Conservation (phyloP, 2,797 vertebrate species). For the Crax fasciolata region DNA sequence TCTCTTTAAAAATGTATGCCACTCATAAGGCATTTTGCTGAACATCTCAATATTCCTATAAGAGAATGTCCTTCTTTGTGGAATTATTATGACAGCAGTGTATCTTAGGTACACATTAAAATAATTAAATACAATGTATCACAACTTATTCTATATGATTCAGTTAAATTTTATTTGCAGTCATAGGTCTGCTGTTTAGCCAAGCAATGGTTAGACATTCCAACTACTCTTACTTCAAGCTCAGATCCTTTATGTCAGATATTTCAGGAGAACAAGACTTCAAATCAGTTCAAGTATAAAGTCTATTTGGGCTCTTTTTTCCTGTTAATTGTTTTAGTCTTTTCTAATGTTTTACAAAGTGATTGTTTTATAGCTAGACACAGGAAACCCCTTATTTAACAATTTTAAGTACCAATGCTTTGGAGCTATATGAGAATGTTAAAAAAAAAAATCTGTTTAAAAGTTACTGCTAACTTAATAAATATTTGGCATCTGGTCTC, state of each 20-base stretch:
- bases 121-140: background rate
- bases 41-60: background rate
- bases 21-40: background rate
- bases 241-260: conserved; percentile 28
- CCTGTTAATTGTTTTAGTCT: conserved; percentile 72
- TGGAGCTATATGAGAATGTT: conserved; percentile 62
- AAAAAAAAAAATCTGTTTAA: conserved; percentile 67
- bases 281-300: conserved; percentile 61
- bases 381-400: conserved; percentile 70
- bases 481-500: conserved; percentile 74
- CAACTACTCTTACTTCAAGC: conserved; percentile 26
- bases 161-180: background rate
- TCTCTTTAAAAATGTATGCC: background rate
- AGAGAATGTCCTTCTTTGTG: background rate
- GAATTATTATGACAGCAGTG: background rate
- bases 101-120: background rate
- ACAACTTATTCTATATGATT: background rate
- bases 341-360: conserved; percentile 73
- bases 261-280: conserved; percentile 58
- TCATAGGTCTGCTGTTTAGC: background rate
- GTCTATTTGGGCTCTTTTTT: conserved; percentile 71
- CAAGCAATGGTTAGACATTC: background rate
- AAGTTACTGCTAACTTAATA: conserved; percentile 67
- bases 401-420: conserved; percentile 52
- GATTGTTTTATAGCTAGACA: conserved; percentile 74